Conservation (phyloP, 23 tunicate genomes). For the Botrylloides violaceus region DNA sequence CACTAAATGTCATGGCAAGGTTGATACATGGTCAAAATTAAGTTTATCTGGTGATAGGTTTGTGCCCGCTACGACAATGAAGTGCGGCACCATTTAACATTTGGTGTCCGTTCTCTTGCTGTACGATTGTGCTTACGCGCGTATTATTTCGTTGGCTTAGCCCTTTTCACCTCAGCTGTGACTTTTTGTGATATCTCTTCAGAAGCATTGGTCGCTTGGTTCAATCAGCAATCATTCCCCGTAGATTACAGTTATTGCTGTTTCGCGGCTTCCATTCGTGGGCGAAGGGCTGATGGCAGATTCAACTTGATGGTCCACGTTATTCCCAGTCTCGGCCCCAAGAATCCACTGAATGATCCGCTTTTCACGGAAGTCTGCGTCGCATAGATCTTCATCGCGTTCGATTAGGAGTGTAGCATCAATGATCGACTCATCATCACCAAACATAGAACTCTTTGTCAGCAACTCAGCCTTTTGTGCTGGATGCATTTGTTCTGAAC, state of each 20-base stretch:
- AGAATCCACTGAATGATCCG: slow-evolving; percentile 14
- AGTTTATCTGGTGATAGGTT: no score
- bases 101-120: no score
- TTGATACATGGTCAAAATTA: no score
- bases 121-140: no score
- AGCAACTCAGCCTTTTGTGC: not conserved
- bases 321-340: slow-evolving; percentile 11
- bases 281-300: slow-evolving; percentile 25
- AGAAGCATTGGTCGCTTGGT: no score
- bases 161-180: no score
- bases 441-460: not conserved
- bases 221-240: no score
- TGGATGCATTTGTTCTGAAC: not conserved
- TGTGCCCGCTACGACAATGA: no score
- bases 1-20: no score
- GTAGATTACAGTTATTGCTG: slow-evolving; percentile 19
- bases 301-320: slow-evolving; percentile 12
- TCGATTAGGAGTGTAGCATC: slow-evolving; percentile 15
- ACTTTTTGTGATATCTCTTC: no score
- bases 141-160: no score
- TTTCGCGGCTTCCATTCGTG: slow-evolving; percentile 20
- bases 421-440: slow-evolving; percentile 12
- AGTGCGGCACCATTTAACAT: no score
- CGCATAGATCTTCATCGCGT: slow-evolving; percentile 23
- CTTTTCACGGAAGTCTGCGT: slow-evolving; percentile 27